Conservation (phyloP, 2,888 invertebrate species). For the Melieria omissa region DNA sequence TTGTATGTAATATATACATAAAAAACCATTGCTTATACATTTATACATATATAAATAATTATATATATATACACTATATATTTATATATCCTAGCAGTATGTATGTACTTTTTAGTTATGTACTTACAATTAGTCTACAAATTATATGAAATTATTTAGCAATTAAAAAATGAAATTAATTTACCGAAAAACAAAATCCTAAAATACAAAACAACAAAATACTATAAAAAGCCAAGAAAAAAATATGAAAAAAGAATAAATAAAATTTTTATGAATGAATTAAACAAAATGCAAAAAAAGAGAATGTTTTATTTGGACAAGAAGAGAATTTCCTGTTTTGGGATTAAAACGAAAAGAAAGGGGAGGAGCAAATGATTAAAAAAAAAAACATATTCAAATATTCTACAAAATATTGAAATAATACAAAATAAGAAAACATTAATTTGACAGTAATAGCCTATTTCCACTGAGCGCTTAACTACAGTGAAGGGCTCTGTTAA, state of each 20-base stretch:
- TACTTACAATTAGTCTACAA: slow-evolving; percentile 54
- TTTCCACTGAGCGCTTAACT: too few relatives aligned
- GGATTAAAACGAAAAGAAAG: neutral
- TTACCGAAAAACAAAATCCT: slow-evolving; percentile 49
- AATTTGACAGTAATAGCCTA: neutral
- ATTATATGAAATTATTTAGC: slow-evolving; percentile 61
- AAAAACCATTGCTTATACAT: slow-evolving; percentile 34
- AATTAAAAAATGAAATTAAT: slow-evolving; percentile 50
- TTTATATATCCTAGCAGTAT: slow-evolving; percentile 39
- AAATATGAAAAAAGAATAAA: slow-evolving; percentile 49
- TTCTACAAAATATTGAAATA: neutral
- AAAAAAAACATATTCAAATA: neutral
- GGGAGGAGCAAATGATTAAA: neutral
- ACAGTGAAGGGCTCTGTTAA: neutral
- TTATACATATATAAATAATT: slow-evolving; percentile 50
- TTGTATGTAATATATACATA: slow-evolving; percentile 40
- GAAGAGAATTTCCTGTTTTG: neutral
- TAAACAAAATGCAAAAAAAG: slow-evolving; percentile 47
- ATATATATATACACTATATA: slow-evolving; percentile 46
- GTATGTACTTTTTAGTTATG: slow-evolving; percentile 48
- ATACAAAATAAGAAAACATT: neutral
- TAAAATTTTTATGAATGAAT: slow-evolving; percentile 64
- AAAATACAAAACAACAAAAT: slow-evolving; percentile 51
- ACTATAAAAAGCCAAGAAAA: slow-evolving; percentile 53
- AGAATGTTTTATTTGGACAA: slow-evolving; percentile 47